Evolutionary conservation across 2,113 vertebrate genomes (phyloP), one percentile per base, ranked within the genome.

Genomic region (Sorex araneus): DNA sequence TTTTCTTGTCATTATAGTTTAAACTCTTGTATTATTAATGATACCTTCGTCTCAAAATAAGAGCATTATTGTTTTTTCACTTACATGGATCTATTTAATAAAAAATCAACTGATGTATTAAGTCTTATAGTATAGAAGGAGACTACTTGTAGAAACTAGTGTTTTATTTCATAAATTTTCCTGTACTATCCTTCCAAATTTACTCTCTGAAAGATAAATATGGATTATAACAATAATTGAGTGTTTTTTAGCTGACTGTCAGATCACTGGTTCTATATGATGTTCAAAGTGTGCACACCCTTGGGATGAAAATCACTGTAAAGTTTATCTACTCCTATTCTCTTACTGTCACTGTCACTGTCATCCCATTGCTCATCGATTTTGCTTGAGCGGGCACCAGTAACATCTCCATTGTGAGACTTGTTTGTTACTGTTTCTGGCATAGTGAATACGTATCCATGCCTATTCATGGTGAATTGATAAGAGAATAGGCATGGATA

Each of bases 321-420:
- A 60, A 60, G 57, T 7, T 60, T 95, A 81, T 21, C 86, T 77
- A 85, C 93, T 30, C 30, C 86, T 84, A 57, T 32, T n/a, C 77
- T 69, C 90, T 74, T 25, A 87, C n/a, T n/a, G n/a, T n/a, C n/a
- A n/a, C n/a, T n/a, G n/a, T n/a, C n/a, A n/a, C n/a, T n/a, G n/a
- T n/a, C n/a, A n/a, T n/a, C n/a, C n/a, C n/a, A n/a, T n/a, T n/a
- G n/a, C n/a, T n/a, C n/a, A n/a, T n/a, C n/a, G n/a, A n/a, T n/a
- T n/a, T n/a, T n/a, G n/a, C n/a, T n/a, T n/a, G n/a, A n/a, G n/a
- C n/a, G n/a, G n/a, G n/a, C n/a, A n/a, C n/a, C n/a, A n/a, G n/a
- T n/a, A n/a, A n/a, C n/a, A n/a, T n/a, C n/a, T n/a, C n/a, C n/a
- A n/a, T n/a, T n/a, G n/a, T n/a, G n/a, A n/a, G n/a, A n/a, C n/a